phyloP scores from a whole-genome alignment of 2,888 invertebrate species.

The Nomada goodeniana region DNA sequence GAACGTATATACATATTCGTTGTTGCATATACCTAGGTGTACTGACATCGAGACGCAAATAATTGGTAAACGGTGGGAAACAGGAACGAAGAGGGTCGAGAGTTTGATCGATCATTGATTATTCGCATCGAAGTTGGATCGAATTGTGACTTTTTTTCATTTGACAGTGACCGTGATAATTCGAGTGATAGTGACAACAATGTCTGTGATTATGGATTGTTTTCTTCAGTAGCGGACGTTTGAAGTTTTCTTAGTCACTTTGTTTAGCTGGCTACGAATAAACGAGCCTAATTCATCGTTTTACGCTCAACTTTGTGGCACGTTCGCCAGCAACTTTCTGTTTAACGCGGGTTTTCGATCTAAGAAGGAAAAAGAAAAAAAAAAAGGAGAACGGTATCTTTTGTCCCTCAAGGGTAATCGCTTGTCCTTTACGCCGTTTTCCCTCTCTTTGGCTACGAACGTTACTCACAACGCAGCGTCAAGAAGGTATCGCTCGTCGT shows the following conservation, averaged over 20 bases:
- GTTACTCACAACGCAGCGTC: slow-evolving; percentile 29
- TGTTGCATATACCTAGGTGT: slow-evolving; percentile 59
- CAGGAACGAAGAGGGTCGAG: slow-evolving; percentile 27
- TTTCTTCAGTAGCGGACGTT: slow-evolving; percentile 79
- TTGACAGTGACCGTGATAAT: slow-evolving; percentile 63
- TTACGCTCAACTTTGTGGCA: slow-evolving; percentile 2
- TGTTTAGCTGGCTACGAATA: slow-evolving; percentile 51
- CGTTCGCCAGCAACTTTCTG: slow-evolving; percentile 34
- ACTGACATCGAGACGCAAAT: slow-evolving; percentile 63
- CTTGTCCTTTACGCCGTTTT: slow-evolving; percentile 42
- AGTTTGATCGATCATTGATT: slow-evolving; percentile 35
- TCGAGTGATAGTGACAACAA: slow-evolving; percentile 71
- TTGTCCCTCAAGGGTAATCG: slow-evolving; percentile 47
- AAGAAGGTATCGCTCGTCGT: slow-evolving; percentile 45
- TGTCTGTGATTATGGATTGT: slow-evolving; percentile 82
- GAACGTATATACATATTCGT: slow-evolving; percentile 59
- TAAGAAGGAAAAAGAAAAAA: neutral
- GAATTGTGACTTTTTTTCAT: slow-evolving; percentile 28
- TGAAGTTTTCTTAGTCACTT: slow-evolving; percentile 44
- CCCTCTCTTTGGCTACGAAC: slow-evolving; percentile 51
- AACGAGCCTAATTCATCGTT: slow-evolving; percentile 26
- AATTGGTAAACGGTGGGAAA: slow-evolving; percentile 63
- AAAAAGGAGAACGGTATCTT: slow-evolving; percentile 23
- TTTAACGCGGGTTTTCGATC: slow-evolving; percentile 25
- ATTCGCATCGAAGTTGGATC: neutral